Base-by-base conservation (phyloP, 2,113 vertebrate genomes). In the Menidia beryllina region DNA sequence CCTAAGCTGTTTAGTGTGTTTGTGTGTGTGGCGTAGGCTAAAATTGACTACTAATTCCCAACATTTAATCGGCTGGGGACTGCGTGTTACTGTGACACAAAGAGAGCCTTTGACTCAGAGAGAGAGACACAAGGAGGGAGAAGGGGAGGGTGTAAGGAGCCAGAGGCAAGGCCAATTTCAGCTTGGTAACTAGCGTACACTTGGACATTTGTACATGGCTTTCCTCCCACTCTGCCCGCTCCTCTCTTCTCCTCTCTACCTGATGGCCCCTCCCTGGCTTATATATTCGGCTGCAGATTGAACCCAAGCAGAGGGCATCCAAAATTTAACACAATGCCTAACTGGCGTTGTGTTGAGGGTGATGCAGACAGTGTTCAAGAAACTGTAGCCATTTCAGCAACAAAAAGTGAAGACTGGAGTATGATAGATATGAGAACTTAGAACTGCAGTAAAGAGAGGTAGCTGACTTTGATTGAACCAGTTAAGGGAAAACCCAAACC, bases 1-100 rank as follows among this genome's bases (percentile, higher is more conserved):
- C 55, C 75, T 91, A 88, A 92, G 89, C 89, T 89, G 83, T 91
- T 92, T 88, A 89, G 81, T 84, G 81, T 84, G 81, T 92, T 91
- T 89, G 88, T 92, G 85, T 88, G 89, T 86, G 88, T 77, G 85
- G 75, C 49, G 75, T 65, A 83, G 86, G 85, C 86, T 92, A 89
- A 94, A 91, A 90, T 92, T 90, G 90, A 93, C 91, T 89, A 90
- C 91, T 93, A 94, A 94, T 94, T 93, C 91, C 90, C 87, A 84
- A 84, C 87, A 89, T 93, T 93, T 93, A 94, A 94, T 94, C 88
- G 88, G 91, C 90, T 91, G 92, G 87, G 90, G 88, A 90, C 86
- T 88, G 85, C 70, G 72, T 93, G 92, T 93, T 93, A 91, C 91
- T 87, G 83, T 63, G 61, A 80, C 52, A 94, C 93, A 94, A 94